phyloP scores from a whole-genome alignment of 2,888 invertebrate species.

The Archips xylosteana region DNA sequence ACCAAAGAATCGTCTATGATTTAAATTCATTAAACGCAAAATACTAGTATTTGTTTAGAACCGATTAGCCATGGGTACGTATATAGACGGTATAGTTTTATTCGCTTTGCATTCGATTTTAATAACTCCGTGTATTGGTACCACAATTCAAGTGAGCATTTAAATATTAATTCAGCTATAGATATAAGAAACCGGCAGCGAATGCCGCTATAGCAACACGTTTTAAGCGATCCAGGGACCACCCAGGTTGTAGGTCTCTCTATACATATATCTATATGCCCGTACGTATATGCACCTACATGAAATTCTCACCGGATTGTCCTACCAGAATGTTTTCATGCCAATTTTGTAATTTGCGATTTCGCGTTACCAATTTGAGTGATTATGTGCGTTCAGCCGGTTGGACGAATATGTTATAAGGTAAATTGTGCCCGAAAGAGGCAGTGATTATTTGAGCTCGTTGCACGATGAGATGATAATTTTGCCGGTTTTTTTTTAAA shows the following conservation, averaged over 20 bases:
- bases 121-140: conserved; percentile 69
- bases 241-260: conserved; percentile 68
- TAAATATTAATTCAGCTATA: conserved; percentile 68
- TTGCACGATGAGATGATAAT: conserved; percentile 74
- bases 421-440: conserved; percentile 65
- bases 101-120: conserved; percentile 48
- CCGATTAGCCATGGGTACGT: not conserved
- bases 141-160: conserved; percentile 69
- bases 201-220: conserved; percentile 56
- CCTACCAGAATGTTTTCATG: conserved; percentile 61
- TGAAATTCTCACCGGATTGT: conserved; percentile 52
- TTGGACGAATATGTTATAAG: conserved; percentile 72
- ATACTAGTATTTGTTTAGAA: not conserved
- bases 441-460: conserved; percentile 63
- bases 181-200: conserved; percentile 61
- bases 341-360: conserved; percentile 80
- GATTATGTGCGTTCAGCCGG: conserved; percentile 66
- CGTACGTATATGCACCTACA: conserved; percentile 57
- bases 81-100: not conserved
- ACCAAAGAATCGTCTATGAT: too few relatives aligned
- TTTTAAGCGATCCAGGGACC: conserved; percentile 77
- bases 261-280: conserved; percentile 42
- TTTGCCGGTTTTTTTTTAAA: conserved; percentile 45
- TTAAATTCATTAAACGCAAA: not conserved
- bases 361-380: conserved; percentile 77